A percentile compares a stretch with the other conserved stretches of the same genome.
These are phyloP conservation scores for Diplolepis rosae DNA, from an alignment of 2,888 invertebrate genomes.

Conservation along the genomic window DNA sequence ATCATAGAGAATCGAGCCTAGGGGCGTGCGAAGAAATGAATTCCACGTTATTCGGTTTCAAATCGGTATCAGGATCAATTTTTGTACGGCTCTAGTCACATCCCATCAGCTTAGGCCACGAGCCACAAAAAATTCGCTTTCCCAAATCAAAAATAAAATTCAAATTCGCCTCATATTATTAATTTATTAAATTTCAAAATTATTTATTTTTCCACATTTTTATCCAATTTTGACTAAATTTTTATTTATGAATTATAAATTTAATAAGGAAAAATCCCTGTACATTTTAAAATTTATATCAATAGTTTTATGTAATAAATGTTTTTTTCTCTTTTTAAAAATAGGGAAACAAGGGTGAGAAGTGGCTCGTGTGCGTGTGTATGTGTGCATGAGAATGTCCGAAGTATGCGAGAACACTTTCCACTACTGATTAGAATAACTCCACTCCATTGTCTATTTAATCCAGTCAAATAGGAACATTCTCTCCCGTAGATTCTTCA, in stretches of 20 bases:
- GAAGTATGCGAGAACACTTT: constrained; percentile 25
- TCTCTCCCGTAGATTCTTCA: constrained; percentile 21
- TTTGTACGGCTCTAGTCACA: constrained; percentile 14
- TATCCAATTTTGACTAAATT: no score
- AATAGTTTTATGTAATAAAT: no score
- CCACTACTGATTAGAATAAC: constrained; percentile 19
- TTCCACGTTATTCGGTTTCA: background rate
- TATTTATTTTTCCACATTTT: no score
- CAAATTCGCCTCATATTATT: background rate
- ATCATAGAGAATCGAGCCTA: constrained; percentile 26
- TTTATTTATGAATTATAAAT: no score
- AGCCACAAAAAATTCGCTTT: background rate
- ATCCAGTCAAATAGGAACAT: constrained; percentile 17
- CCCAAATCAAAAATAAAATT: background rate
- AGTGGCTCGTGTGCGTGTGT: background rate
- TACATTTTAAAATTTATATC: no score
- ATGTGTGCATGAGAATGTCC: constrained; percentile 7
- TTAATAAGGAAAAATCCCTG: no score
- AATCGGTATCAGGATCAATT: background rate
- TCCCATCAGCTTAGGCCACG: constrained; percentile 22
- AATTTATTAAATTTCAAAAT: background rate
- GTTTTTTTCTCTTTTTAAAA: background rate
- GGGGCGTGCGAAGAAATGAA: constrained; percentile 13
- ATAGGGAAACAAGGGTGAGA: background rate
- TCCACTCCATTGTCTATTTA: constrained; percentile 4